Conservation (phyloP, 2,797 vertebrate species). For the Cossypha niveicapilla region DNA sequence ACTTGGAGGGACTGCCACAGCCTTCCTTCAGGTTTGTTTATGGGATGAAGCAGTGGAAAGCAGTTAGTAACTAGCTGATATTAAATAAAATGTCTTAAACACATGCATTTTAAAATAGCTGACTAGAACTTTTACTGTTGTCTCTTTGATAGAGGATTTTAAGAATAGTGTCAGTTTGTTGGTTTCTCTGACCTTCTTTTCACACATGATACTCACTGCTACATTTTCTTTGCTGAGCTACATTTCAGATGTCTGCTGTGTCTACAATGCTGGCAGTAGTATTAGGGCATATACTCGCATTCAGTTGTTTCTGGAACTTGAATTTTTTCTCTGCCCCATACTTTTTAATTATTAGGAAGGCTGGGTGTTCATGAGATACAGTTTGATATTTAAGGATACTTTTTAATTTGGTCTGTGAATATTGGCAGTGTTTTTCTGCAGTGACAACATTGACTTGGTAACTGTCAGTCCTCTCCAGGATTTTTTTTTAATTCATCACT, state of each 20-base stretch:
- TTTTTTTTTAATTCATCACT: not conserved
- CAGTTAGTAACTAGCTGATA: not conserved
- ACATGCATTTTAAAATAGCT: not conserved
- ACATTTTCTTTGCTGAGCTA: not conserved
- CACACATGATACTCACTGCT: accelerated
- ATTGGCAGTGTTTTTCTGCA: not conserved
- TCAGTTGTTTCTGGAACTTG: not conserved
- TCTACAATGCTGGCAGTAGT: not conserved
- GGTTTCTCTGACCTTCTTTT: not conserved
- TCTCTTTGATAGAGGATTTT: not conserved
- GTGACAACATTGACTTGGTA: not conserved
- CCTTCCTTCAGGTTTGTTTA: not conserved
- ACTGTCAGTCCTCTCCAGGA: not conserved
- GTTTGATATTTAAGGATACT: not conserved
- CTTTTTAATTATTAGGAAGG: not conserved
- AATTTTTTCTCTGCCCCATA: not conserved
- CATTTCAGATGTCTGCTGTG: not conserved
- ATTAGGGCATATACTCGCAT: not conserved
- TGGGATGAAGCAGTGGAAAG: not conserved
- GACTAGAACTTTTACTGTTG: not conserved
- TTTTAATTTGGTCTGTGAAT: not conserved
- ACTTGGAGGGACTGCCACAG: not conserved
- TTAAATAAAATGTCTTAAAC: not conserved
- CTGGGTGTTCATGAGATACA: not conserved
- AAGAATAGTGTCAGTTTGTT: not conserved